Conservation (phyloP, 2,113 vertebrate species). For the Elanoides forficatus region DNA sequence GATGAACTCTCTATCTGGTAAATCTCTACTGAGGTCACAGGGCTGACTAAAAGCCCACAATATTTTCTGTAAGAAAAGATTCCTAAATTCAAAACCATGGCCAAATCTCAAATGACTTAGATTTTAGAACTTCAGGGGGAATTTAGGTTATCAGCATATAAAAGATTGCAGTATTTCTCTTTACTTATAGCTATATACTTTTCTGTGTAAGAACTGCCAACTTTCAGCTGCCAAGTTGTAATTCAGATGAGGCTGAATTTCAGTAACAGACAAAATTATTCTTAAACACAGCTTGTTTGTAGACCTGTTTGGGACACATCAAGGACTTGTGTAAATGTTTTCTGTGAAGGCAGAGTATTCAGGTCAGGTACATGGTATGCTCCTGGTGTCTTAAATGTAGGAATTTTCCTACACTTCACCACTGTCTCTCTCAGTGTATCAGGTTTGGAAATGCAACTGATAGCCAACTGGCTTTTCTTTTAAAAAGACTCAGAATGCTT, state of each 20-base stretch:
- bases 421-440: neutral
- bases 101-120: neutral
- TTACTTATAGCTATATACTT: neutral
- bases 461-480: constrained; percentile 37
- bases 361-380: neutral
- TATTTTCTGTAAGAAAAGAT: neutral
- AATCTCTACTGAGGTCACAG: neutral
- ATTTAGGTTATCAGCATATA: neutral
- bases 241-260: neutral
- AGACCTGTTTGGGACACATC: neutral
- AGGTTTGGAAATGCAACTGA: neutral
- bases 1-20: neutral
- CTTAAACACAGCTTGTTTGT: neutral
- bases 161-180: neutral
- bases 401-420: neutral
- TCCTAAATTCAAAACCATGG: neutral
- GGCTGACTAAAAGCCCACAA: neutral
- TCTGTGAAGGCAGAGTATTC: neutral
- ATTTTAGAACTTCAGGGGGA: neutral
- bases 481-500: constrained; percentile 1
- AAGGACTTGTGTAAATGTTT: neutral
- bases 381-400: neutral
- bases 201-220: neutral
- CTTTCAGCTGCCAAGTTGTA: neutral
- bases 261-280: neutral